Conservation (phyloP, 2,797 vertebrate species). For the Aviceda leuphotes region DNA sequence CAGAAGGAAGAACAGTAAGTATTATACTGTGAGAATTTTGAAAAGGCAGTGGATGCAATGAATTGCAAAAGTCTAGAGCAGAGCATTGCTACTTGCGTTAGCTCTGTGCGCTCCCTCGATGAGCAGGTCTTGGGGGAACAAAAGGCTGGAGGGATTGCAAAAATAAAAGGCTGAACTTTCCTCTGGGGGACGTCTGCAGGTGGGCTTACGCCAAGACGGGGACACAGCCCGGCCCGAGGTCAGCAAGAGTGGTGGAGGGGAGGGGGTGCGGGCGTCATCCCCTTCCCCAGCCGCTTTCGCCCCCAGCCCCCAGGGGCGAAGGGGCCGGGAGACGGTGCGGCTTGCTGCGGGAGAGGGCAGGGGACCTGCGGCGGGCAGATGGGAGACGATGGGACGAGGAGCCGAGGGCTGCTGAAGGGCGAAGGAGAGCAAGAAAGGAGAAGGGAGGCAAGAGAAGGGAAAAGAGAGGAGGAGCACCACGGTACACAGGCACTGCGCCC, state of each 20-base stretch:
- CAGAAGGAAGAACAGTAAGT: background rate
- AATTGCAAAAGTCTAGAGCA: background rate
- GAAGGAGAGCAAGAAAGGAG: background rate
- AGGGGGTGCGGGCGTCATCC: rapidly evolving
- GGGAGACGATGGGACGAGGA: rapidly evolving
- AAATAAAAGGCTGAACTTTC: background rate
- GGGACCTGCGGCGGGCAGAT: rapidly evolving
- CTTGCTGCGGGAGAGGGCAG: rapidly evolving
- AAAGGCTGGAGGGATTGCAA: background rate
- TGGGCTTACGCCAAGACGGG: background rate
- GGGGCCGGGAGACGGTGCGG: rapidly evolving
- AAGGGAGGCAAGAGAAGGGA: background rate
- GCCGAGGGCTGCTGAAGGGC: background rate
- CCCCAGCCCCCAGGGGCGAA: rapidly evolving
- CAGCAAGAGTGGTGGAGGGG: background rate
- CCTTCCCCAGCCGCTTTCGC: rapidly evolving
- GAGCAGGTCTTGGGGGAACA: background rate
- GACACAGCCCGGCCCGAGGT: background rate
- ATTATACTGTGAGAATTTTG: background rate
- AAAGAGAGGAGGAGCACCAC: background rate
- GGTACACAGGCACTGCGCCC: background rate
- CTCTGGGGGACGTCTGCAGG: background rate
- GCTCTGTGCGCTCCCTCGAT: background rate
- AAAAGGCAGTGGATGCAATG: background rate
- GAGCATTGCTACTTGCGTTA: background rate